These are phyloP conservation scores for Arbacia lixula DNA, from an alignment of 53 echinoderm and acorn worm genomes.

Conservation along the genomic window DNA sequence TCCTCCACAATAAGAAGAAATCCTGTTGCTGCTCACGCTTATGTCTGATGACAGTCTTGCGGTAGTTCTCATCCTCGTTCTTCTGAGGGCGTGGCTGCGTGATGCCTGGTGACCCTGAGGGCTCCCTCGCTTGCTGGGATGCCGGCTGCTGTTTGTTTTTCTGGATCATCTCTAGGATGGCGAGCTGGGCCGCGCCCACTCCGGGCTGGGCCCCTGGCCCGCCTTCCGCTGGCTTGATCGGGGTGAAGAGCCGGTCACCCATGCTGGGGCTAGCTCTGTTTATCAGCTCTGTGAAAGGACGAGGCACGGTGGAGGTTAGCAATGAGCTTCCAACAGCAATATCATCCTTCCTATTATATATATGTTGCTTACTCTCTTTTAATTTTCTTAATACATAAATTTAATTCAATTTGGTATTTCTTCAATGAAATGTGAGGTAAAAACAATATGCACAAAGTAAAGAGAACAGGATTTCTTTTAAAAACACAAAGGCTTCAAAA, in stretches of 20 bases:
- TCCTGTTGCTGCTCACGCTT: constrained; percentile 59
- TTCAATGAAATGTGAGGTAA: too few species aligned
- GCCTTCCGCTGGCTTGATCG: constrained; percentile 67
- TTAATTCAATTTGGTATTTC: too few species aligned
- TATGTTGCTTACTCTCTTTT: too few species aligned
- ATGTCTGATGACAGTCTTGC: constrained; percentile 66
- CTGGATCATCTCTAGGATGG: constrained; percentile 51
- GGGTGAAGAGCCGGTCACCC: constrained; percentile 76
- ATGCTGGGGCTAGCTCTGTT: constrained; percentile 63
- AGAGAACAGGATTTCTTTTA: too few species aligned
- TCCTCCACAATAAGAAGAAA: neutral
- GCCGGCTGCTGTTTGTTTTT: constrained; percentile 50
- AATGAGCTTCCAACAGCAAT: too few species aligned
- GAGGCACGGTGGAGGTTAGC: too few species aligned
- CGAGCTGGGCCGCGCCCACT: neutral
- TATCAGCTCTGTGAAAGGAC: constrained; percentile 56
- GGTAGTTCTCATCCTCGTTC: constrained; percentile 55
- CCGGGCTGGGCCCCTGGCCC: neutral
- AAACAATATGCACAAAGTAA: too few species aligned
- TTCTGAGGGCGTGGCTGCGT: constrained; percentile 38
- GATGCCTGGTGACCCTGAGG: neutral
- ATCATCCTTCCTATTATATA: too few species aligned
- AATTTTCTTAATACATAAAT: too few species aligned
- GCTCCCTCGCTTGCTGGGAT: neutral
- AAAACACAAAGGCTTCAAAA: too few species aligned